These are phyloP conservation scores for Barypeithes pellucidus DNA, from an alignment of 2,888 invertebrate species.

Conservation along the genomic window DNA sequence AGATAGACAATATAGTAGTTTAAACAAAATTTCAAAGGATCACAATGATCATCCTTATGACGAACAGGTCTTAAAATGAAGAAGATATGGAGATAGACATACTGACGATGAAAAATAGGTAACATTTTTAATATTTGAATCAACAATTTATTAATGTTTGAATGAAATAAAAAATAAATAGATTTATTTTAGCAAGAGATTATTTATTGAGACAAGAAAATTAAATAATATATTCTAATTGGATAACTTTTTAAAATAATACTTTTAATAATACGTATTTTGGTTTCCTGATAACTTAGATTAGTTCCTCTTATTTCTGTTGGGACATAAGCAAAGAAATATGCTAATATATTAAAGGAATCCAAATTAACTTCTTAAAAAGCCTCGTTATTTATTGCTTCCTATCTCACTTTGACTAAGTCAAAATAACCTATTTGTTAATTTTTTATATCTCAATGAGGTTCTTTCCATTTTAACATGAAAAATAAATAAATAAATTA, in stretches of 20 bases:
- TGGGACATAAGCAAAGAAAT: not conserved
- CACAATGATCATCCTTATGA: no score
- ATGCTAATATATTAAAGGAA: not conserved
- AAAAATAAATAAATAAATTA: conserved; percentile 53
- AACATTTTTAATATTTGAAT: no score
- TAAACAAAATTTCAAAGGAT: no score
- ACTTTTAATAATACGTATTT: not conserved
- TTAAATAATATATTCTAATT: not conserved
- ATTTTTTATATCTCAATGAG: conserved; percentile 14
- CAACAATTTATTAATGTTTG: no score
- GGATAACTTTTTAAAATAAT: not conserved
- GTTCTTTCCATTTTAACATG: conserved; percentile 17
- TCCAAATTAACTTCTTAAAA: conserved; percentile 6
- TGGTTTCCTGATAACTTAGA: not conserved
- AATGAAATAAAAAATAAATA: no score
- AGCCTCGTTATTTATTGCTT: conserved; percentile 5
- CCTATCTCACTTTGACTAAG: conserved; percentile 26
- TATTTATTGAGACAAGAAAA: no score
- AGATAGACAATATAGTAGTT: no score
- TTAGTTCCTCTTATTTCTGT: no score
- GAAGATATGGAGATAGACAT: no score
- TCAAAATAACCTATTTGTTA: conserved; percentile 15
- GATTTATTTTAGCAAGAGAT: no score
- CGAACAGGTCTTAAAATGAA: no score
- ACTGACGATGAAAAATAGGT: no score